Evolutionary conservation across 1,140 invertebrate genomes (phyloP).

Genomic region (Dreissena rostriformis): DNA sequence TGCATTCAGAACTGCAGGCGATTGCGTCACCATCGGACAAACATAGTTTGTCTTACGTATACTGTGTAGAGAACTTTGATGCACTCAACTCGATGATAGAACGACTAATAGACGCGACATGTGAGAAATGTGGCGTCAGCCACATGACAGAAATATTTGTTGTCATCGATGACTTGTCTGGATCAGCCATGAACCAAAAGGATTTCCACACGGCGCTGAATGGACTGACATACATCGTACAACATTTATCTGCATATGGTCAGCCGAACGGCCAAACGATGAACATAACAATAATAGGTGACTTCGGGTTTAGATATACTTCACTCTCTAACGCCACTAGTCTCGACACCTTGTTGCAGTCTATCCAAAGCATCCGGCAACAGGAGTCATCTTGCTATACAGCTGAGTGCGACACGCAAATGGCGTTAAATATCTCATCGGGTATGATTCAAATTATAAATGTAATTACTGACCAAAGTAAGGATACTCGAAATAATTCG

Average conservation of each 20-base stretch:
- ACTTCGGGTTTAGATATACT: background rate
- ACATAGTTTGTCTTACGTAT: background rate
- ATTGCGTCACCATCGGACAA: slow-evolving; percentile 10
- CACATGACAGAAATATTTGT: background rate
- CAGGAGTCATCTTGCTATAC: background rate
- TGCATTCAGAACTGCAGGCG: background rate
- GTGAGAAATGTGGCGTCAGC: background rate
- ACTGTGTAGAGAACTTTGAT: slow-evolving; percentile 2
- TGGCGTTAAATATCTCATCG: background rate
- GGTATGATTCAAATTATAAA: background rate
- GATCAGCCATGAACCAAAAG: background rate
- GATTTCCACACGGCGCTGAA: background rate
- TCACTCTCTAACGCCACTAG: background rate
- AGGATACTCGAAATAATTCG: background rate
- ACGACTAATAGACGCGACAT: slow-evolving; percentile 4
- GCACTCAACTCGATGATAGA: background rate
- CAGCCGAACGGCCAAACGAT: background rate
- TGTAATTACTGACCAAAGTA: too few relatives aligned
- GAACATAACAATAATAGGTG: background rate
- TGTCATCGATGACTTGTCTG: background rate
- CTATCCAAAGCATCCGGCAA: background rate
- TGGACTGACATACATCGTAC: background rate
- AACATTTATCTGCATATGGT: background rate
- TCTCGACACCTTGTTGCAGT: background rate
- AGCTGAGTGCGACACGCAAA: background rate